Percentiles rank a stretch among this genome's conserved stretches.
Conservation (phyloP, 2,113 vertebrate species). For the Channa argus region DNA sequence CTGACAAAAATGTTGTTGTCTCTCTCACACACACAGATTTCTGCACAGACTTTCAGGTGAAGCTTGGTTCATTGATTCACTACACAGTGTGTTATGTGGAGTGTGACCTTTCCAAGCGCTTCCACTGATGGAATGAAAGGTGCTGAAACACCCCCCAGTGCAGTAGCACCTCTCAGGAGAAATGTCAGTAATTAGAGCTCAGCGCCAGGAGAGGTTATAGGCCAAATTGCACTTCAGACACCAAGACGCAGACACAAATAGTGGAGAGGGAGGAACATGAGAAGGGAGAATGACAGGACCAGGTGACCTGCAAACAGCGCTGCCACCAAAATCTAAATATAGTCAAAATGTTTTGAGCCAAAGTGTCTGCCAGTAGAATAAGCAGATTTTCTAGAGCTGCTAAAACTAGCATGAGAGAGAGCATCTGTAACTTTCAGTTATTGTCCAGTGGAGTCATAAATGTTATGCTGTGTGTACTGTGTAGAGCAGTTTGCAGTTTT, state of each 20-base stretch:
- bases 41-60: neutral
- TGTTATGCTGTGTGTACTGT: too few relatives aligned
- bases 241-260: slow-evolving; percentile 9
- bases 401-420: too few relatives aligned
- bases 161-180: slow-evolving; percentile 57
- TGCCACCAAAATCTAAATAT: too few relatives aligned
- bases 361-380: too few relatives aligned
- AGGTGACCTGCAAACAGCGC: too few relatives aligned
- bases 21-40: neutral
- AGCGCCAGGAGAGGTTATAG: slow-evolving; percentile 37
- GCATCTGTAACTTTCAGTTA: too few relatives aligned
- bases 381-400: too few relatives aligned
- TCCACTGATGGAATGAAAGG: slow-evolving; percentile 67
- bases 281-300: too few relatives aligned
- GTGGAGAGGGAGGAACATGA: neutral
- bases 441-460: too few relatives aligned
- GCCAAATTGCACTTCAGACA: slow-evolving; percentile 30
- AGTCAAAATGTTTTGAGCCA: too few relatives aligned
- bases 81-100: slow-evolving; percentile 47
- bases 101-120: slow-evolving; percentile 64
- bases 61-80: slow-evolving; percentile 49
- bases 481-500: too few relatives aligned
- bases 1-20: neutral
- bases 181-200: slow-evolving; percentile 72
- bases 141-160: slow-evolving; percentile 47